These are phyloP conservation scores for Trisateles emortualis DNA, from an alignment of 2,888 invertebrate genomes.

Conservation along the genomic window DNA sequence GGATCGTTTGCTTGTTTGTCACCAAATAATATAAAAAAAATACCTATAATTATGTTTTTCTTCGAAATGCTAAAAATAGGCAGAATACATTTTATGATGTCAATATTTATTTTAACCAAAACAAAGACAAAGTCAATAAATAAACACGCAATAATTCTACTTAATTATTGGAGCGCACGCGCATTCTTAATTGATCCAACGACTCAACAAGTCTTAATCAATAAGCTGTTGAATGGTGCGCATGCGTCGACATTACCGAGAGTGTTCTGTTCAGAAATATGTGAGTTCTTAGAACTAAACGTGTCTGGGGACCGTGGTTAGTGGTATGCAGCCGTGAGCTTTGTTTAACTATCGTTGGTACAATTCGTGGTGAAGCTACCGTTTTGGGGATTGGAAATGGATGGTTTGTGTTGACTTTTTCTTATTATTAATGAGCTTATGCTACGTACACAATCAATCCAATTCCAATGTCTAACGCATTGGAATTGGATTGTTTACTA, in stretches of 20 bases:
- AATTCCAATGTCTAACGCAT: too few relatives aligned
- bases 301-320: conserved; percentile 35
- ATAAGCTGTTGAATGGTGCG: conserved; percentile 22
- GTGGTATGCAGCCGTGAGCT: conserved; percentile 28
- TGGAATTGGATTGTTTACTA: too few relatives aligned
- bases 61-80: too few relatives aligned
- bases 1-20: too few relatives aligned
- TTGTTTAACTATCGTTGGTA: conserved; percentile 11
- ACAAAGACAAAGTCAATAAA: conserved; percentile 1
- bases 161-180: conserved; percentile 20
- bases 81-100: too few relatives aligned
- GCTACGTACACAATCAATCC: too few relatives aligned
- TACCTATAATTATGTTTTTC: too few relatives aligned
- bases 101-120: background rate
- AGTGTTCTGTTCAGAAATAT: conserved; percentile 21
- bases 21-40: too few relatives aligned
- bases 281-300: conserved; percentile 36
- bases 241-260: conserved; percentile 30
- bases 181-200: conserved; percentile 33
- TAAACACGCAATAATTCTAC: conserved; percentile 11
- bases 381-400: conserved; percentile 4
- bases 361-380: conserved; percentile 1
- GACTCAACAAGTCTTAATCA: conserved; percentile 22
- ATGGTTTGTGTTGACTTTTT: background rate
- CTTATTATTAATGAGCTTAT: background rate